A percentile compares a stretch with the other conserved stretches of the same genome.
phyloP scores from a whole-genome alignment of 2,888 invertebrate species.

The Coronaproctus castanopsis region DNA sequence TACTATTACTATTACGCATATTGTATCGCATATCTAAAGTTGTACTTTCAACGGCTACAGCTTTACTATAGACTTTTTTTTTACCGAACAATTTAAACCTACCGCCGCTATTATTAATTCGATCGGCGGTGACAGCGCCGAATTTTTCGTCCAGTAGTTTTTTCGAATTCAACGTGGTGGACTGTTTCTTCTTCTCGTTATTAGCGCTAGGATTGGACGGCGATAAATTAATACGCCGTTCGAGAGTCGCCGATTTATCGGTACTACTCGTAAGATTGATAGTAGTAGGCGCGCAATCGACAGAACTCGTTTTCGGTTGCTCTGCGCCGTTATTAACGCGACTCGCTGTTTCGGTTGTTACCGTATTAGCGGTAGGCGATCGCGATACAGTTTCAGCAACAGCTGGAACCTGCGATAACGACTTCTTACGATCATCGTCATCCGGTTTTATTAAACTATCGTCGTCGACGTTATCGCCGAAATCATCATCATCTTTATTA shows the following conservation, averaged over 20 bases:
- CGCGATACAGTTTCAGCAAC: not conserved
- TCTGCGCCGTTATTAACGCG: too few relatives aligned
- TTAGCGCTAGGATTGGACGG: not conserved
- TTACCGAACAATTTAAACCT: not conserved
- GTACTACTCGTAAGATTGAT: not conserved
- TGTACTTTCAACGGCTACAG: not conserved
- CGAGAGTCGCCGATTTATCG: not conserved
- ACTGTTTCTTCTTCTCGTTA: not conserved
- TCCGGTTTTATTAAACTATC: too few relatives aligned
- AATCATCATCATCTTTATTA: too few relatives aligned
- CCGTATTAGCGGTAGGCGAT: not conserved
- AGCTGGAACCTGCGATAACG: too few relatives aligned
- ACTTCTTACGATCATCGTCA: too few relatives aligned
- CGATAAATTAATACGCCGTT: not conserved
- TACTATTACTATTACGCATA: too few relatives aligned
- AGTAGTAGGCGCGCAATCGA: not conserved
- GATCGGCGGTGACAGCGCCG: too few relatives aligned
- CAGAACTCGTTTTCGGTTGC: too few relatives aligned
- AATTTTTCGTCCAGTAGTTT: not conserved
- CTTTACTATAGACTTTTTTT: not conserved
- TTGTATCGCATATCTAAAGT: not conserved
- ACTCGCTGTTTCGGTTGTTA: too few relatives aligned
- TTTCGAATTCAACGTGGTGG: not conserved
- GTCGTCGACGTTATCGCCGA: too few relatives aligned
- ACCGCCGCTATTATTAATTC: too few relatives aligned